Conservation (phyloP, 2,797 vertebrate genomes). For the Mormyrus proboscirostris region DNA sequence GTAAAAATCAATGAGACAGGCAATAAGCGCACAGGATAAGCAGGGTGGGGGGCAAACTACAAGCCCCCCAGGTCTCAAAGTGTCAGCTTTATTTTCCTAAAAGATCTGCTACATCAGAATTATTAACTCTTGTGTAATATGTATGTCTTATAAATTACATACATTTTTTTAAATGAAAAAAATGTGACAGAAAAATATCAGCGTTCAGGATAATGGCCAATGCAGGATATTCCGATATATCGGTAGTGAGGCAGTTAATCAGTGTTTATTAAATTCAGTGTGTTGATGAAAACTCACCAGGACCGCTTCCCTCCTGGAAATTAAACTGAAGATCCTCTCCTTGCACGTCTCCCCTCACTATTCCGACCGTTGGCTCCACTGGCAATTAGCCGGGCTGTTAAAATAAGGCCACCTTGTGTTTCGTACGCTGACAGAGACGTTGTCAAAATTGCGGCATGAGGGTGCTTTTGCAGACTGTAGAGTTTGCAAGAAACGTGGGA, state of each 20-base stretch:
- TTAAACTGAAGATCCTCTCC: background rate
- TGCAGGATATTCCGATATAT: background rate
- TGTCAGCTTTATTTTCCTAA: background rate
- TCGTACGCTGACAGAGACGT: background rate
- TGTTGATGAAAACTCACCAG: background rate
- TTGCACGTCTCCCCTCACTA: background rate
- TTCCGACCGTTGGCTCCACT: background rate
- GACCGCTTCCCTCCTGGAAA: background rate
- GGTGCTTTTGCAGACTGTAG: background rate
- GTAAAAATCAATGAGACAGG: constrained; percentile 21
- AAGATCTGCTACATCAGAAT: background rate
- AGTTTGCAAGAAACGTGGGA: background rate
- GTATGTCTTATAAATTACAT: background rate
- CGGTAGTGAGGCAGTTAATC: background rate
- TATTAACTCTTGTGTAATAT: background rate
- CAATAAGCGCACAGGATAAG: background rate
- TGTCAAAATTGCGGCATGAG: background rate
- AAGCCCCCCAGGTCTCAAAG: background rate
- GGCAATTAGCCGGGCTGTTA: background rate
- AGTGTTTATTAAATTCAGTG: background rate
- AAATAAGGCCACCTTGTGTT: background rate
- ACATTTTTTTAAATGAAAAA: background rate
- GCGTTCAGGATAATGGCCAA: background rate
- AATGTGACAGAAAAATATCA: background rate
- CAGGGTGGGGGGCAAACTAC: background rate